Base-by-base conservation (phyloP, 2,113 vertebrate genomes). In the Raphicerus campestris region DNA sequence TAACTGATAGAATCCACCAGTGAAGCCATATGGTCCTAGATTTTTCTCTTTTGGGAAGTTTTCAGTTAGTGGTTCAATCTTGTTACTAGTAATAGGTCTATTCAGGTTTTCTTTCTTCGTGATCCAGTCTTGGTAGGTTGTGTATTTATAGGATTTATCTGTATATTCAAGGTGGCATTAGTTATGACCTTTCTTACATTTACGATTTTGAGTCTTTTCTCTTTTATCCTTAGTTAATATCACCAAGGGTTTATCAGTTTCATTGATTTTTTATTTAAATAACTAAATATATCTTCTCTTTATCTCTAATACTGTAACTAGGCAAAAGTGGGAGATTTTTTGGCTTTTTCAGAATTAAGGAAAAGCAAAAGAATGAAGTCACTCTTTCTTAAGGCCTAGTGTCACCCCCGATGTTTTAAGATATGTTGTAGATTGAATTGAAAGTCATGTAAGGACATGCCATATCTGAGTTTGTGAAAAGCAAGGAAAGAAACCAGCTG, bases 391-490 rank as follows among this genome's bases (percentile, higher is more conserved):
- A 93, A 87, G 42, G 39, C 24, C 19, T 26, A 55, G 3, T 56
- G 19, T 47, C 78, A 14, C 85, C 20, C 30, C 49, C 30, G 10
- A 28, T 77, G 39, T 97, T 94, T 73, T 10, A 89, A 60, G 58
- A 56, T 49, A 61, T 87, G 39, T 81, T 97, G 56, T 88, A 81
- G 91, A 82, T 87, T 86, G 55, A 89, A 89, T 47, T 81, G 7
- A 60, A 94, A 83, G 80, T 91, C 49, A 13, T 87, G 4, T n/a
- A 47, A 77, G 42, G 49, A 56, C 61, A 80, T 87, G 49, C 19
- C 63, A 0, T 56, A 94, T 95, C 56, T 89, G 58, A 77, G 80
- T 89, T 96, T 91, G 85, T 87, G 83, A 93, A 96, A 96, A 89
- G 19, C 47, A n/a, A 89, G 30, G 89, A 83, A 53, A 84, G n/a